These are phyloP conservation scores for Caenorhabditis angaria DNA, from an alignment of 2,888 invertebrate species.

Conservation along the genomic window DNA sequence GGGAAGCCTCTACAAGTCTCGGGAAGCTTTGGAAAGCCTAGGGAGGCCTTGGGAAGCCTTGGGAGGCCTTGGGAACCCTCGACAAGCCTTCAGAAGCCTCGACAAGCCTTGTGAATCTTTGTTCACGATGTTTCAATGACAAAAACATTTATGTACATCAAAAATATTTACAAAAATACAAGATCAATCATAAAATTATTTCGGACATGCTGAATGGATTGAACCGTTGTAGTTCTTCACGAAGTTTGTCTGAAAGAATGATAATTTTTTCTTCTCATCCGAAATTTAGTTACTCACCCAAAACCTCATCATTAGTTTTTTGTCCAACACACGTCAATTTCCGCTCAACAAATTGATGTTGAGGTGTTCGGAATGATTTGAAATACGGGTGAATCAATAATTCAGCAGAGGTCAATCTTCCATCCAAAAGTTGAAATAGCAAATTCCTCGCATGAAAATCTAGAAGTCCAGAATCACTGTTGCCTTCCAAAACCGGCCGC, in stretches of 20 bases:
- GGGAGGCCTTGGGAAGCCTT: too few species aligned
- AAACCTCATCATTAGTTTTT: slow-evolving; percentile 35
- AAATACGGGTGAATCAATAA: slow-evolving; percentile 39
- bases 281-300: slow-evolving; percentile 11
- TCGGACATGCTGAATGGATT: slow-evolving; percentile 45
- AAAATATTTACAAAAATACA: neutral
- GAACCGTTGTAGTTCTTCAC: slow-evolving; percentile 41
- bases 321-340: slow-evolving; percentile 42
- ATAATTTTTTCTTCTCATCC: neutral
- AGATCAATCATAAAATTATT: slow-evolving; percentile 22
- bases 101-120: too few species aligned
- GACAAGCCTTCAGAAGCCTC: too few species aligned
- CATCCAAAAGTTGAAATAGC: slow-evolving; percentile 38
- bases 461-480: slow-evolving; percentile 40
- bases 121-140: too few species aligned
- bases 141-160: too few species aligned
- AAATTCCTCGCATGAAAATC: slow-evolving; percentile 36
- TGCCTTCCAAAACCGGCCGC: slow-evolving; percentile 37
- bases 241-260: slow-evolving; percentile 37
- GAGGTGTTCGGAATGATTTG: slow-evolving; percentile 40
- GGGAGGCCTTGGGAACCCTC: too few species aligned
- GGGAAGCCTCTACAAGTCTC: too few species aligned
- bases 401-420: slow-evolving; percentile 33
- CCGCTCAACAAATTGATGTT: slow-evolving; percentile 35
- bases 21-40: too few species aligned